Evolutionary conservation across 2,888 invertebrate species (phyloP), one percentile per base, ranked within the genome.

Genomic region (Hemistola chrysoprasaria): DNA sequence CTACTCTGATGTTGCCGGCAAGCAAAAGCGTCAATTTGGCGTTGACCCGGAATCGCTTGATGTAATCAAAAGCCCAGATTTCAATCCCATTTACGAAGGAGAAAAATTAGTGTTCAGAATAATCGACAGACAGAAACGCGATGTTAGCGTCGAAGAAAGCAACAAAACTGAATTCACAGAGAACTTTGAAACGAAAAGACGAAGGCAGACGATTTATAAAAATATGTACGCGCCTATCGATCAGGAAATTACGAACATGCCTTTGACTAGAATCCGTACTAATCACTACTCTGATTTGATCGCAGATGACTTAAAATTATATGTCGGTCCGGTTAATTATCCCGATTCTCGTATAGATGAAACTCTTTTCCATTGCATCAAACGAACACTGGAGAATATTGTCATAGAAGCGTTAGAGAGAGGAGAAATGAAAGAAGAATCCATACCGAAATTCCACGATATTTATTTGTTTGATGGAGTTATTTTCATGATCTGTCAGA

Each of bases 381-480:
- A 83, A 42, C 62, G 64, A 50, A 64, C 67, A 0, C 60, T 86
- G 1, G 84, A 85, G 40, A 61, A 56, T 6, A 62, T 80, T 6
- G 64, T 83, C 0, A 52, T 66, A 11, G 72, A 77, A 8, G 51
- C 51, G 0, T 38, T 71, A 1, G 62, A 63, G 8, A 62, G 50
- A 9, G 61, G 59, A 1, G 58, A 63, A 2, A 26, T 66, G 0
- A 50, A 53, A 0, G 65, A 64, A 8, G 61, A 59, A 0, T 51
- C 48, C 0, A 57, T 76, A 28, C 86, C 85, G 0, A 79, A 70
- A 48, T 74, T 81, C 22, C 80, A 85, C 33, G 86, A 87, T 22
- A 73, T 86, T 46, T 86, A 87, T 37, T 46, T 86, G 10, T 85
- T 85, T 34, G 87, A 87, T 32, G 87, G 87, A 1, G 85, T 85